phyloP scores from a whole-genome alignment of 1,140 invertebrate genomes.

The Macrobrachium nipponense region DNA sequence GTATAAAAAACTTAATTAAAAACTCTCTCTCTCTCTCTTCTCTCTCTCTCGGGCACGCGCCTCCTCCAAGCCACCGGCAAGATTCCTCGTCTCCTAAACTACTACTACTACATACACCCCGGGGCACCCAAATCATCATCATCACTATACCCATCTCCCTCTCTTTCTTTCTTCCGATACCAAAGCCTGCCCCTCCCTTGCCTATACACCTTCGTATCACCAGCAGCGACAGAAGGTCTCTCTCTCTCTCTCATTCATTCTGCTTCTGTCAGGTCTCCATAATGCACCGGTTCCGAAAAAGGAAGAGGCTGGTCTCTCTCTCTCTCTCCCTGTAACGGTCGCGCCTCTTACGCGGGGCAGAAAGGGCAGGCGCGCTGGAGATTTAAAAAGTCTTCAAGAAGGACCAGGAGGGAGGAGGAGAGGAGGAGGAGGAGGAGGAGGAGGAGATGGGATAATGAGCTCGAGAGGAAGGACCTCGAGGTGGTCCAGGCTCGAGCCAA shows the following conservation, averaged over 20 bases:
- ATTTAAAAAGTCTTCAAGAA: constrained; percentile 55
- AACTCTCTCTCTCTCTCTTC: too few species aligned
- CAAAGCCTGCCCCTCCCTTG: background rate
- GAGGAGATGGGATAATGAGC: background rate
- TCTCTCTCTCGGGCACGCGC: too few species aligned
- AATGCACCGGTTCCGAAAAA: constrained; percentile 34
- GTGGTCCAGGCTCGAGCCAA: too few species aligned
- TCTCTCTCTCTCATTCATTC: constrained; percentile 24
- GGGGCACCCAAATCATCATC: background rate
- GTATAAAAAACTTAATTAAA: too few species aligned
- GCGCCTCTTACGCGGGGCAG: constrained; percentile 1
- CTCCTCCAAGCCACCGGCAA: too few species aligned
- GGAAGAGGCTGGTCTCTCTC: background rate
- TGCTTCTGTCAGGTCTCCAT: background rate
- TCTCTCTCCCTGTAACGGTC: constrained; percentile 35
- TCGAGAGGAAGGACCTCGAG: too few species aligned
- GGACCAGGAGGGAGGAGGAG: background rate
- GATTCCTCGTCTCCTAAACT: too few species aligned
- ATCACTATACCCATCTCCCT: background rate
- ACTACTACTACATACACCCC: too few species aligned
- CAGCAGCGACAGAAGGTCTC: background rate
- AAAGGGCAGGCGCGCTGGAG: background rate
- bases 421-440: background rate
- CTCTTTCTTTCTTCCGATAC: background rate
- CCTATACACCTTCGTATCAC: background rate